Evolutionary conservation across 2,888 invertebrate species (phyloP), one percentile per base, ranked within the genome.

Genomic region (Peribatodes rhomboidaria): DNA sequence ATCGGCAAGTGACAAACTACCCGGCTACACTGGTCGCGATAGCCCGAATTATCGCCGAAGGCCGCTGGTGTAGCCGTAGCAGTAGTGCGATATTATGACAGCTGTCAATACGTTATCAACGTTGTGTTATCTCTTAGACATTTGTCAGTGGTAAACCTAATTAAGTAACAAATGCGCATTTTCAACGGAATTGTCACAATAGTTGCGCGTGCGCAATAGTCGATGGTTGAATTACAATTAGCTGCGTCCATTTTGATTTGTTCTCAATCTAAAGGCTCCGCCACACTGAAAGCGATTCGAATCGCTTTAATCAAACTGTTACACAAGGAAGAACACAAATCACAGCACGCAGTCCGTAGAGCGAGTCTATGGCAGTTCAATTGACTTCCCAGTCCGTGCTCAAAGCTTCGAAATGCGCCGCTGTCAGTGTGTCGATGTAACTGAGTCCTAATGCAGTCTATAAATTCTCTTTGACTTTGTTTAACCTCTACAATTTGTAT

Each of bases 131-230:
- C 42, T 6, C 2, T 27, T 11, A 16, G 9, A 2, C 33, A 14
- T 18, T 0, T 27, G 0, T 9, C 13, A 14, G 57, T 65, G 61
- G 41, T 61, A 50, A 60, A 71, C 70, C 74, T 73, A 70, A 70
- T 68, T 68, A 61, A 60, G 73, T 79, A 80, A 82, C 82, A 77
- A 76, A 82, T 82, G 76, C 78, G 79, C 79, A 81, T 84, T 84
- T 70, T 71, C 67, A 78, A 80, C 77, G 75, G 73, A 81, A 80
- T 78, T 81, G 85, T 84, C 78, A 81, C 83, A 83, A 84, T 73
- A 76, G 76, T 67, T 74, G 80, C 78, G 80, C 78, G 72, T 74
- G 75, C 80, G 78, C 78, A 76, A 67, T 62, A 66, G 56, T 42
- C 53, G 66, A 49, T 63, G 65, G 61, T 71, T 80, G 78, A 80